A percentile compares a stretch with the other conserved stretches of the same genome.
Conservation (phyloP, 2,888 invertebrate species). For the Phengaris arion region DNA sequence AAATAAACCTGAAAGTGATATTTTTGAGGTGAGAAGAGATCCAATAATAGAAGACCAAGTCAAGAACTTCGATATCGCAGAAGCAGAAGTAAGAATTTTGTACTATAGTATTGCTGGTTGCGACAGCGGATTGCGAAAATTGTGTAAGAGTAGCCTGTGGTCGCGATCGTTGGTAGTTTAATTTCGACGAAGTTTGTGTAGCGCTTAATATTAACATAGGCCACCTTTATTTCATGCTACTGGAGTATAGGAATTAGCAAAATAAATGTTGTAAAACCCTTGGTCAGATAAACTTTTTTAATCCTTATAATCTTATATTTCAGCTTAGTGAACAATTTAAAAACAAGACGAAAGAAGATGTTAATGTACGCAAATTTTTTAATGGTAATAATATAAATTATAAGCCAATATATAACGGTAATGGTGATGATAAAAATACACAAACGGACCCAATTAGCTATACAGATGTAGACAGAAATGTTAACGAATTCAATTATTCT, state of each 20-base stretch:
- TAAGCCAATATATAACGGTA: too few relatives aligned
- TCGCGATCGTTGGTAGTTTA: too few relatives aligned
- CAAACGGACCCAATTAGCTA: too few relatives aligned
- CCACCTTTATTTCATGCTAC: too few relatives aligned
- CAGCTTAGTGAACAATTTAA: neutral
- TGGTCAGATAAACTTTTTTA: neutral
- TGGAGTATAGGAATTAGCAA: too few relatives aligned
- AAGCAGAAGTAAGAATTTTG: slow-evolving; percentile 11
- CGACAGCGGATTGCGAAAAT: too few relatives aligned
- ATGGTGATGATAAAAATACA: neutral
- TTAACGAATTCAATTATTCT: neutral
- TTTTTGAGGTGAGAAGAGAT: slow-evolving; percentile 2
- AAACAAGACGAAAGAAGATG: neutral
- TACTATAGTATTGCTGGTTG: neutral
- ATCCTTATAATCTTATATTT: neutral
- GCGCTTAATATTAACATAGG: too few relatives aligned
- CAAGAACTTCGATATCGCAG: neutral
- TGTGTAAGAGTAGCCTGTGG: too few relatives aligned
- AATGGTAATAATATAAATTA: too few relatives aligned
- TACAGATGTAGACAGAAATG: neutral
- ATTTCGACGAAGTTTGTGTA: too few relatives aligned
- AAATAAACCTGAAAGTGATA: neutral
- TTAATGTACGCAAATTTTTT: too few relatives aligned
- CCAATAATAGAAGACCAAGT: neutral
- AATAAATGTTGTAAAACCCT: too few relatives aligned